Conservation (phyloP, 2,888 invertebrate genomes). For the Branchellion lobata region DNA sequence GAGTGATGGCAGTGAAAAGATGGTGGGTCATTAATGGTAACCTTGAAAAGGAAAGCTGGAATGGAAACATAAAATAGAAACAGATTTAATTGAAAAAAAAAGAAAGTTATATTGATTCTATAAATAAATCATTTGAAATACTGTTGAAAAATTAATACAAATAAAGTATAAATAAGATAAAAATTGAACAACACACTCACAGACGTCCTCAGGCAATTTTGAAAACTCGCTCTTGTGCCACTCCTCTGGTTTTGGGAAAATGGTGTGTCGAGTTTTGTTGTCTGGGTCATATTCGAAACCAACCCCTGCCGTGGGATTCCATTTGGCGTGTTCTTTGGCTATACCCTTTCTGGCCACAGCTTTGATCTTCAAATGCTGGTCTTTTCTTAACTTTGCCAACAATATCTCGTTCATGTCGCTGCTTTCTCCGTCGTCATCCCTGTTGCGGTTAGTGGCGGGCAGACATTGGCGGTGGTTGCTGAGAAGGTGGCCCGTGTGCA, state of each 20-base stretch:
- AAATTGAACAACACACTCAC: conserved; percentile 56
- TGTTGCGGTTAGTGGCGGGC: conserved; percentile 83
- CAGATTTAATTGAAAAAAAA: conserved; percentile 10
- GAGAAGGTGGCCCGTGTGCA: conserved; percentile 88
- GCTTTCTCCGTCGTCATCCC: conserved; percentile 86
- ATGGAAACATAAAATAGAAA: neutral
- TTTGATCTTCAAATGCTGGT: conserved; percentile 87
- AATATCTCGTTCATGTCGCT: conserved; percentile 78
- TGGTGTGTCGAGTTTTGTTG: conserved; percentile 90
- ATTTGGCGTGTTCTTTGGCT: conserved; percentile 94
- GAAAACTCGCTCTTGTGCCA: conserved; percentile 98
- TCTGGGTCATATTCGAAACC: conserved; percentile 99
- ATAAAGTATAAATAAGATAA: neutral
- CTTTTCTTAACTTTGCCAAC: conserved; percentile 73
- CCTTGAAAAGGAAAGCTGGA: neutral
- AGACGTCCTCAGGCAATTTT: conserved; percentile 75
- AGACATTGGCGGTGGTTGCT: conserved; percentile 86
- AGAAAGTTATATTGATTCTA: conserved; percentile 11
- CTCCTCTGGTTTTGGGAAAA: conserved; percentile 93
- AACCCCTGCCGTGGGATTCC: conserved; percentile 98
- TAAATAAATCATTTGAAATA: neutral
- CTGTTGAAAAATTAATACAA: no score
- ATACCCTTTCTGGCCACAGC: conserved; percentile 94
- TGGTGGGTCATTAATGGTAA: no score
- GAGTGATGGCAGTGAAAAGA: no score